Conservation (phyloP, 2,797 vertebrate species). For the Pempheris klunzingeri region DNA sequence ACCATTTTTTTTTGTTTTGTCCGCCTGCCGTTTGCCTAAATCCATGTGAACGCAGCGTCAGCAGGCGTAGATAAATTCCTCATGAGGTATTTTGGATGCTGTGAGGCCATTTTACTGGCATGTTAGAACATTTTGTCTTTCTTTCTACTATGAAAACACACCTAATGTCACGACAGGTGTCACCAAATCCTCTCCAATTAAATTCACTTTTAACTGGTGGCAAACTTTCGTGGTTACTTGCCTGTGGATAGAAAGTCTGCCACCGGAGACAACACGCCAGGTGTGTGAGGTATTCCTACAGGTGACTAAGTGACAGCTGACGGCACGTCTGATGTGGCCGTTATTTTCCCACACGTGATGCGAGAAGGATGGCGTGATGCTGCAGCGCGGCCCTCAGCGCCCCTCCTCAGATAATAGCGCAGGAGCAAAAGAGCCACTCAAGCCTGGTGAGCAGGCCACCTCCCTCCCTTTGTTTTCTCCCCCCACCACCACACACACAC, state of each 20-base stretch:
- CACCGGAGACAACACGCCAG: conserved; percentile 9
- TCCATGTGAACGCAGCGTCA: too few species aligned
- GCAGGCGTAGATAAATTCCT: neutral
- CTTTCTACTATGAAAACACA: neutral
- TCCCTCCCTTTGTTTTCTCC: conserved; percentile 61
- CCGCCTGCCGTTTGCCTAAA: too few species aligned
- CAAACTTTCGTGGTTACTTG: conserved; percentile 17
- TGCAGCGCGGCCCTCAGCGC: conserved; percentile 90
- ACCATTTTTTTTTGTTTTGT: too few species aligned
- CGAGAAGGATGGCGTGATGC: conserved; percentile 87
- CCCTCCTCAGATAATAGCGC: conserved; percentile 98
- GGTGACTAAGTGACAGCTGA: conserved; percentile 39
- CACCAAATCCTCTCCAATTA: neutral
- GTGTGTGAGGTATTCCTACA: neutral
- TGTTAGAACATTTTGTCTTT: neutral
- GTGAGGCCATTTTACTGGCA: neutral
- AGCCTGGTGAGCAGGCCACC: conserved; percentile 80
- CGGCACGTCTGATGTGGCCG: conserved; percentile 5
- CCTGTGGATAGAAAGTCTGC: conserved; percentile 10
- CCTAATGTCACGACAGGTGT: neutral
- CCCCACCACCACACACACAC: conserved; percentile 50
- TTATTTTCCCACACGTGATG: conserved; percentile 12
- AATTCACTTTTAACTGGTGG: conserved; percentile 12
- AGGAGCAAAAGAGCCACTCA: conserved; percentile 89
- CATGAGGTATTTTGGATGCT: neutral